Base-by-base conservation (phyloP, 2,113 vertebrate species). In the Mobula hypostoma region DNA sequence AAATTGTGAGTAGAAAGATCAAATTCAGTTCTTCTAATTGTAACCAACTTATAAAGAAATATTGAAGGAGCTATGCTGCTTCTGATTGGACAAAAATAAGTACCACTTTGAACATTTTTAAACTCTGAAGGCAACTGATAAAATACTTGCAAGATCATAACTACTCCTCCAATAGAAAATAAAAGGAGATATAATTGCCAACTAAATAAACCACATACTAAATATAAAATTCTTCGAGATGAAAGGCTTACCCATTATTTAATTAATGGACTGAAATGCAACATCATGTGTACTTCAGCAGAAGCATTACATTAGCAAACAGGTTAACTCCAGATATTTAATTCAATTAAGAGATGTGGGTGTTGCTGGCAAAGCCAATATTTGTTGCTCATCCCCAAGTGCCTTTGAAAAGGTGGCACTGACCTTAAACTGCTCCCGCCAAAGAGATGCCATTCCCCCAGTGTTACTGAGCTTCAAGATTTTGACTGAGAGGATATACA, bases 51-150 rank as follows among this genome's bases (percentile, higher is more conserved):
- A 87, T 87, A 87, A 61, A 87, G 58, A n/a, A 15, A 66, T 27
- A 63, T 12, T 32, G 85, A n/a, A 88, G n/a, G 29, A 32, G 85
- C 29, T 66, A 66, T 0, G 6, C 17, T n/a, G 29, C 66, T 63
- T 68, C 61, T 66, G 61, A 90, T 66, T 90, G 29, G 61, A 90
- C 85, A 90, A n/a, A 66, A 90, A 27, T 19, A 83, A 90, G n/a
- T 58, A 80, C n/a, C 2, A 56, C 14, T 63, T 63, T 24, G 29
- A 63, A 14, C 21, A 19, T 66, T 90, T 90, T 32, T 66, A 32
- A 63, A 68, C n/a, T 90, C 27, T 32, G 15, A 63, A 36, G 29
- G 61, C 14, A 90, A 66, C 66, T 68, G 61, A 36, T 63, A 56
- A 32, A 48, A n/a, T 21, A 36, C 40, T 7, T 21, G 36, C 56